Evolutionary conservation across 64 coral and sea anemone genomes (phyloP).

Genomic region (Platygyra sinensis): DNA sequence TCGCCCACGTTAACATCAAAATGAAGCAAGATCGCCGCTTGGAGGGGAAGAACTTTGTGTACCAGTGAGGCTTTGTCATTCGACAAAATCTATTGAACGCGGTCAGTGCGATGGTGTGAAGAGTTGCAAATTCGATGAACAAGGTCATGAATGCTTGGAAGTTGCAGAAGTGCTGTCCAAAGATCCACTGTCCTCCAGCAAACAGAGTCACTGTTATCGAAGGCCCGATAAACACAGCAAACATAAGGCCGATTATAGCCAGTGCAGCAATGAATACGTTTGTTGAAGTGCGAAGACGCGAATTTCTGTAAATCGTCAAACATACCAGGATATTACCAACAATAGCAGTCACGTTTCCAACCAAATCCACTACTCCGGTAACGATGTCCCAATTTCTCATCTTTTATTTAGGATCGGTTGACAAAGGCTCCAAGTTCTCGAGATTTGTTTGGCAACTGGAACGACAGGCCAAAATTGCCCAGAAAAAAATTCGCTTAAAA

Average conservation of each 20-base stretch:
- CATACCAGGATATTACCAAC: slow-evolving; percentile 20
- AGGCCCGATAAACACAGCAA: slow-evolving; percentile 2
- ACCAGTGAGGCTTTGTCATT: no score
- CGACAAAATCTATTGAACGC: no score
- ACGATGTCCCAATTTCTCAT: neutral
- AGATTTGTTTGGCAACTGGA: neutral
- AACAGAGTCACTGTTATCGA: no score
- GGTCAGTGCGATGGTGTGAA: no score
- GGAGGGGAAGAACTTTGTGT: no score
- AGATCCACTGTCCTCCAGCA: no score
- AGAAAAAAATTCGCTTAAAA: no score
- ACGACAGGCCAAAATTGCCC: neutral
- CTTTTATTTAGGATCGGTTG: neutral
- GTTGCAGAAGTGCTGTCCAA: no score
- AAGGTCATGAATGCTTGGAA: no score
- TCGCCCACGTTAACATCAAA: no score
- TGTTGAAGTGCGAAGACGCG: neutral
- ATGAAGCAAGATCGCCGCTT: no score
- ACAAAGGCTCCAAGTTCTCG: neutral
- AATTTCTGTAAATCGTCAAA: slow-evolving; percentile 9
- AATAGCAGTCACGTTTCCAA: neutral
- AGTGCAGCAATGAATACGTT: neutral
- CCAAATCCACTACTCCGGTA: neutral
- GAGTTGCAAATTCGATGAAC: no score
- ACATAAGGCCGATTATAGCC: neutral